These are phyloP conservation scores for Meloidogyne exigua DNA, from an alignment of 1,140 invertebrate genomes.

Conservation along the genomic window DNA sequence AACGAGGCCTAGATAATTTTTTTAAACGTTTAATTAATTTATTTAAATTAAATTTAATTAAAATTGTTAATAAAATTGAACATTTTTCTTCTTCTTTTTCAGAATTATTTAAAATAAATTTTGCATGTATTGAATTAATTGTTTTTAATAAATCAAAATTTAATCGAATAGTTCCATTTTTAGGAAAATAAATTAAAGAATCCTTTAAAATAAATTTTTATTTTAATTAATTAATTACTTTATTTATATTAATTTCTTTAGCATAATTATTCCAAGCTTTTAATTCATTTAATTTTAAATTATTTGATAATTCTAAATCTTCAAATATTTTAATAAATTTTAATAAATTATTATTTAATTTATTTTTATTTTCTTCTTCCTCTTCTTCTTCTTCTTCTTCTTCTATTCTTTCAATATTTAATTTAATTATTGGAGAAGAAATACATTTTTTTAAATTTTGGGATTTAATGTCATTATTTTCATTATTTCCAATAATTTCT, in stretches of 20 bases:
- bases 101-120: not conserved
- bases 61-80: slow-evolving; percentile 12
- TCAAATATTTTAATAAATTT: slow-evolving; percentile 7
- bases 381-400: not conserved
- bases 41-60: not conserved
- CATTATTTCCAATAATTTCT: slow-evolving; percentile 1
- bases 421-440: not conserved
- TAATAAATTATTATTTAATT: not conserved
- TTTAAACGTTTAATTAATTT: slow-evolving; percentile 2
- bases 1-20: not conserved
- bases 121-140: slow-evolving; percentile 9
- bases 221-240: not conserved
- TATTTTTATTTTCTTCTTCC: not conserved
- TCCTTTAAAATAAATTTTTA: not conserved
- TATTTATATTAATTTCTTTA: not conserved
- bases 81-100: slow-evolving; percentile 8
- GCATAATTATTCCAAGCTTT: not conserved
- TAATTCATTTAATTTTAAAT: not conserved
- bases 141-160: slow-evolving; percentile 7
- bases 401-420: slow-evolving; percentile 4
- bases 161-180: slow-evolving; percentile 19
- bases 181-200: slow-evolving; percentile 8
- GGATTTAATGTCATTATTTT: not conserved
- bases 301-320: not conserved
- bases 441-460: not conserved